A percentile compares a stretch with the other conserved stretches of the same genome.
Conservation (phyloP, 2,113 vertebrate species). For the Chaetodon trifascialis region DNA sequence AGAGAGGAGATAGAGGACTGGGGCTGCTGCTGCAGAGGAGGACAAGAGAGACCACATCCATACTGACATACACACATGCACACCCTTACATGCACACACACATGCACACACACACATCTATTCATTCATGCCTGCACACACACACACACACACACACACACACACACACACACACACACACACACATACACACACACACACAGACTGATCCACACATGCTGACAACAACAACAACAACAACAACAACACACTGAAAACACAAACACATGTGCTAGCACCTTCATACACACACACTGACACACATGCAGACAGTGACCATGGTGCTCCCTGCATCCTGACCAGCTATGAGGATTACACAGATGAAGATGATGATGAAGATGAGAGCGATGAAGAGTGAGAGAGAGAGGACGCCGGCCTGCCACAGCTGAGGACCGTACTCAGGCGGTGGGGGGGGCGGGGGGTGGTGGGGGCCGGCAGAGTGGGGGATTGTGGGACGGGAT, state of each 20-base stretch:
- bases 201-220: conserved; percentile 62
- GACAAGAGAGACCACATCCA: conserved; percentile 69
- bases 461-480: conserved; percentile 25
- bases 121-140: neutral
- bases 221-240: conserved; percentile 62
- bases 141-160: conserved; percentile 19
- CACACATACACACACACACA: conserved; percentile 32
- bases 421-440: conserved; percentile 80
- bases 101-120: conserved; percentile 4
- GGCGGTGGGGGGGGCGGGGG: conserved; percentile 15
- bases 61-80: conserved; percentile 54
- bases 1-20: conserved; percentile 70
- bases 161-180: neutral
- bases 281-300: conserved; percentile 28
- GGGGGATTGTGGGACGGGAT: conserved; percentile 64
- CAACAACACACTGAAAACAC: conserved; percentile 47
- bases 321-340: conserved; percentile 66
- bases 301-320: conserved; percentile 64
- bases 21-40: conserved; percentile 72
- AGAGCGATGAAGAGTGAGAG: conserved; percentile 71
- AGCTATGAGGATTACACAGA: conserved; percentile 73
- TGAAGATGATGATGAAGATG: conserved; percentile 69
- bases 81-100: conserved; percentile 14
- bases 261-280: conserved; percentile 59
- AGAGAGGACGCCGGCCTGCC: conserved; percentile 74